Evolutionary conservation across 2,797 vertebrate species (phyloP), one percentile per base, ranked within the genome.

Genomic region (Miichthys miiuy): DNA sequence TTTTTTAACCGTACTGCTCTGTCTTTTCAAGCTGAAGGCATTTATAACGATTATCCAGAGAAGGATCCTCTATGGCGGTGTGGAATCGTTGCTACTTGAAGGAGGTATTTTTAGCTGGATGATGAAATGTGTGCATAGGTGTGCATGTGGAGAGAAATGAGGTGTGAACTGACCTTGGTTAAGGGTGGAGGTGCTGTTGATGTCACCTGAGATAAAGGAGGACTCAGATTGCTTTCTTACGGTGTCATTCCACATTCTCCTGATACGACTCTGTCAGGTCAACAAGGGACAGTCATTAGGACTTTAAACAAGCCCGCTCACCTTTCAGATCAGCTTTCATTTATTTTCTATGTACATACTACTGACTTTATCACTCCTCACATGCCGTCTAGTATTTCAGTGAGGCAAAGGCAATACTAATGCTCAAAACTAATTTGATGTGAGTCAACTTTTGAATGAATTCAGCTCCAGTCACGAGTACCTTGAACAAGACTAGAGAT

Each of bases 121-220:
- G 91, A 93, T 92, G 87, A 88, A 91, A 91, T 87, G 87, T 89
- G 91, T 91, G 91, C 80, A 70, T 87, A 87, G 75, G 85, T 88
- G 88, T 87, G 90, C 74, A 77, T 86, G 90, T 89, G 88, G 65
- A 91, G 89, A 92, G 82, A 84, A 80, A 91, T 87, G 91, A 92
- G 90, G 88, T 90, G 88, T 90, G 77, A 87, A 98, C 97, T 98
- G 96, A 99, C 98, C 98, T 99, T 99, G 98, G 96, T 99, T 99
- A 96, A 99, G 98, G 92, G 98, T 99, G 94, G 98, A 99, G 95
- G 98, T 98, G 95, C 98, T 99, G 97, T 99, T 99, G 97, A 99
- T 99, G 96, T 99, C 98, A 97, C 98, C 98, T 98, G 98, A 99
- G 97, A 99, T 99, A 97, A 99, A 99, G 94, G 98, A 99, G 44